Base-by-base conservation (phyloP, 1,140 invertebrate species). In the Rhagoletis pomonella region DNA sequence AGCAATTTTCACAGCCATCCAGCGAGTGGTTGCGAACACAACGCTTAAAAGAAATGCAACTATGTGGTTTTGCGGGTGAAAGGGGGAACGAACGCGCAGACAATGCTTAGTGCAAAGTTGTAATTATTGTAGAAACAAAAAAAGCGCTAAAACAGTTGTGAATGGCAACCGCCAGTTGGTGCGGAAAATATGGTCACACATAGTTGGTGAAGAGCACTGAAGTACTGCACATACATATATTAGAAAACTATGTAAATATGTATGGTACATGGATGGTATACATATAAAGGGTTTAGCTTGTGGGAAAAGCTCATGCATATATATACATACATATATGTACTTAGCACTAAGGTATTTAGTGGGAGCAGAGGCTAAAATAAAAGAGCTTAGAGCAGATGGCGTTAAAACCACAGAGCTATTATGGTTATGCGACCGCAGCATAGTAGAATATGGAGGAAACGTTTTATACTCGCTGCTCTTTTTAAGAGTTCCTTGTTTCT, bases 151-250 rank as follows among this genome's bases (percentile, higher is more conserved):
- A 55, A 81, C 55, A 29, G n/a, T 81, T 55, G 44, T 55, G 73
- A 55, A 81, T 50, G 14, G n/a, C 47, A 19, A 47, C 50, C 17
- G 17, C 17, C 73, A 55, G 73, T 81, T n/a, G 50, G 73, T 58
- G 73, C 44, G 47, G 55, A 81, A 81, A 81, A 81, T 81, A 81
- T 81, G 73, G 73, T 47, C 73, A 81, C 47, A 77, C 73, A 81
- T 81, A 50, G 73, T 81, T 55, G 73, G 1, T 81, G 73, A 4
- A 62, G 19, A 7, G 29, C 7, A 10, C n/a, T n/a, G n/a, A n/a
- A n/a, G n/a, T n/a, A n/a, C n/a, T n/a, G n/a, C n/a, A n/a, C n/a
- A n/a, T n/a, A n/a, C n/a, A n/a, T n/a, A n/a, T n/a, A n/a, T n/a
- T n/a, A n/a, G n/a, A n/a, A n/a, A n/a, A n/a, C n/a, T n/a, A n/a